Percentiles rank a stretch among this genome's conserved stretches.
phyloP scores from a whole-genome alignment of 2,797 vertebrate species.

The Cygnus olor region DNA sequence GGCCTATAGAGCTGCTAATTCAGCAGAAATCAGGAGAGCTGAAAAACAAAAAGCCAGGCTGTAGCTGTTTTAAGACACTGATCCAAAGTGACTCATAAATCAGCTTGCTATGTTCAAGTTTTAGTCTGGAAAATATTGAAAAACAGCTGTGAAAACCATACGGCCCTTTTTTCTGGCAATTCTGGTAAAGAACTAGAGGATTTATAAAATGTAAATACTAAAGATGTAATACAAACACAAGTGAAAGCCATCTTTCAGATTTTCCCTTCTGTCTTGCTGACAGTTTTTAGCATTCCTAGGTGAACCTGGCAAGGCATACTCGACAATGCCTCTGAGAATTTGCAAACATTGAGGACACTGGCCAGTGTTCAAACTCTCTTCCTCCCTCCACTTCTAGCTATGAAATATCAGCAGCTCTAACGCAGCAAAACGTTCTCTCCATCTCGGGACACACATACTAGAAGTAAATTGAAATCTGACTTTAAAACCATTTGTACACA shows the following conservation, averaged over 20 bases:
- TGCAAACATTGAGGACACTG: constrained; percentile 18
- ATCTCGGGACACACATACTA: background rate
- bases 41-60: constrained; percentile 87
- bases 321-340: constrained; percentile 42
- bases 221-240: constrained; percentile 72
- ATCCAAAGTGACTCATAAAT: constrained; percentile 93
- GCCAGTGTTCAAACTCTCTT: background rate
- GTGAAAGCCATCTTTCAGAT: constrained; percentile 70
- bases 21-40: constrained; percentile 92
- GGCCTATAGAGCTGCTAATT: constrained; percentile 89
- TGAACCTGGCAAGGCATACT: constrained; percentile 41
- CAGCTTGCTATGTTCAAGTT: constrained; percentile 87
- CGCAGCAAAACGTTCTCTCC: background rate
- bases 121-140: constrained; percentile 86
- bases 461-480: constrained; percentile 30
- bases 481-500: constrained; percentile 34
- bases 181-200: constrained; percentile 59
- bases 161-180: constrained; percentile 64
- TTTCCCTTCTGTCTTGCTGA: constrained; percentile 40
- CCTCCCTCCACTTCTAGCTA: background rate
- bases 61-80: constrained; percentile 89
- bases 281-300: constrained; percentile 54
- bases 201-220: constrained; percentile 73
- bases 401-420: constrained; percentile 12
- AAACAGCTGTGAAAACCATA: constrained; percentile 84